Percentiles rank a stretch among this genome's conserved stretches.
Conservation (phyloP, 1,140 invertebrate genomes). For the Ostrea denselamellosa region DNA sequence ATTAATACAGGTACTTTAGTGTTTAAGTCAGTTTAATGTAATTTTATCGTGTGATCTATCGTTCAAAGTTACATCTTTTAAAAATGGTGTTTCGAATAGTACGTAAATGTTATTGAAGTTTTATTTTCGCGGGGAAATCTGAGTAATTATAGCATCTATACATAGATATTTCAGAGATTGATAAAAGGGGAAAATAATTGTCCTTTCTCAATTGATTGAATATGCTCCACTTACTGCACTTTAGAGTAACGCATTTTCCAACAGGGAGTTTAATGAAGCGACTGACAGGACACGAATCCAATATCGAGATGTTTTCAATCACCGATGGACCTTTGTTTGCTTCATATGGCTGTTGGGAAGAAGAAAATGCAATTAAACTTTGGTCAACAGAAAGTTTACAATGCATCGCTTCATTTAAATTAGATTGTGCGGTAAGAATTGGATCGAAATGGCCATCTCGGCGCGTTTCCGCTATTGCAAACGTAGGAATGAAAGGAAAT, state of each 20-base stretch:
- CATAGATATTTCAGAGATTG: too few relatives aligned
- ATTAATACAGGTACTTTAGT: conserved; percentile 43
- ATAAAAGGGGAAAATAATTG: background rate
- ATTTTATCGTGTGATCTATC: background rate
- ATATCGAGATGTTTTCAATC: conserved; percentile 39
- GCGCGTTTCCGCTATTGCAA: too few relatives aligned
- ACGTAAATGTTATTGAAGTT: background rate
- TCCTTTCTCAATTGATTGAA: background rate
- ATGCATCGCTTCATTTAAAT: conserved; percentile 49
- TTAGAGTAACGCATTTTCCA: background rate
- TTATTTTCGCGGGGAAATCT: too few relatives aligned
- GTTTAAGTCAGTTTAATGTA: background rate
- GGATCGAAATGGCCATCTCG: background rate
- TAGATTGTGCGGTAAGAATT: conserved; percentile 46
- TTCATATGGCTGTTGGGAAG: conserved; percentile 50
- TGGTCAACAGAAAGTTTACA: conserved; percentile 47
- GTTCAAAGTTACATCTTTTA: background rate
- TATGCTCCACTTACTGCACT: background rate
- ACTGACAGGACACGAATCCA: conserved; percentile 42
- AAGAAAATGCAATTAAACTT: conserved; percentile 47
- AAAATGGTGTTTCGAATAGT: background rate
- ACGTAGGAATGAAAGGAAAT: background rate
- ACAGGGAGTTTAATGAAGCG: conserved; percentile 35
- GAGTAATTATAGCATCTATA: too few relatives aligned
- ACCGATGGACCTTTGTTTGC: conserved; percentile 39